These are phyloP conservation scores for Microctenopoma lineatum DNA, from an alignment of 2,797 vertebrate species.

Conservation along the genomic window DNA sequence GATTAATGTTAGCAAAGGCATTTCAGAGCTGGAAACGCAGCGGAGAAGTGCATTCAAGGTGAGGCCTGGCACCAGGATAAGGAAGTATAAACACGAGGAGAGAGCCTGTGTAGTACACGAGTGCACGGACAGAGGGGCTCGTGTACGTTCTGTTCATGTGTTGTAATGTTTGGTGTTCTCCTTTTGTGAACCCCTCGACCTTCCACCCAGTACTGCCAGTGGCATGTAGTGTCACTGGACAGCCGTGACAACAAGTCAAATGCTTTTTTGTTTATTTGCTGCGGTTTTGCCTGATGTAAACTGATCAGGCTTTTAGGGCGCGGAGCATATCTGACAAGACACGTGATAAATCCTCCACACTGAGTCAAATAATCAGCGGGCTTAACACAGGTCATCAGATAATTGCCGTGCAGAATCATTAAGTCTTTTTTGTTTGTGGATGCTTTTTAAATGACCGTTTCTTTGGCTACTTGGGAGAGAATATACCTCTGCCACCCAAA, in stretches of 20 bases:
- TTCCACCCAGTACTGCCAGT: too few species aligned
- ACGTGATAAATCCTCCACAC: background rate
- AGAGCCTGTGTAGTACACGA: background rate
- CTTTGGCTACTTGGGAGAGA: constrained; percentile 10
- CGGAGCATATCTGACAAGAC: background rate
- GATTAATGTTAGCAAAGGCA: constrained; percentile 71
- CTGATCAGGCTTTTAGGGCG: background rate
- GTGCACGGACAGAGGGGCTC: constrained; percentile 22
- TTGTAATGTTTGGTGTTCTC: background rate
- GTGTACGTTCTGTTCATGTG: background rate
- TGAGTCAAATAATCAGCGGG: constrained; percentile 13
- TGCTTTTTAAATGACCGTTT: constrained; percentile 22
- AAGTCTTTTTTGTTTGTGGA: constrained; percentile 2
- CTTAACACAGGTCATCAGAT: background rate
- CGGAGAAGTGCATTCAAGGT: constrained; percentile 69
- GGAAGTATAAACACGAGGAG: constrained; percentile 62
- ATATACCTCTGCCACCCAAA: constrained; percentile 29
- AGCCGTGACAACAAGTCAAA: background rate
- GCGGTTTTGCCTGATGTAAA: background rate
- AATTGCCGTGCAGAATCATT: background rate
- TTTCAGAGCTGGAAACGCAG: constrained; percentile 58
- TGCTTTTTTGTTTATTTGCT: background rate
- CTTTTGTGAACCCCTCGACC: background rate
- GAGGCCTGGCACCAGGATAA: constrained; percentile 50
- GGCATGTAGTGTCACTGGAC: background rate